A percentile compares a stretch with the other conserved stretches of the same genome.
phyloP scores from a whole-genome alignment of 2,113 vertebrate species.

The Bungarus multicinctus region DNA sequence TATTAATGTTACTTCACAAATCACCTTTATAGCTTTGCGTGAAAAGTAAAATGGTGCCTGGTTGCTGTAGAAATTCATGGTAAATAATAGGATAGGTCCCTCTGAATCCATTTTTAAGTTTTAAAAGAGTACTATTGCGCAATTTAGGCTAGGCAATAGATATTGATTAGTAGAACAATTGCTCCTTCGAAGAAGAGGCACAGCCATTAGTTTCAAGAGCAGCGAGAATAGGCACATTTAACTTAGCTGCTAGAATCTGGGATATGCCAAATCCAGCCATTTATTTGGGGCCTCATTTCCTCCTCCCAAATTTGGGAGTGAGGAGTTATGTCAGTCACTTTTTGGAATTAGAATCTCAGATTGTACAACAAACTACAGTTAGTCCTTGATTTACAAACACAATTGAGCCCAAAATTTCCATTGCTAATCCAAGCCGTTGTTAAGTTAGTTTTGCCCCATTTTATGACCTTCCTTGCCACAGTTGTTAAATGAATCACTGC shows the following conservation, averaged over 20 bases:
- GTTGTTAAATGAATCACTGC: background rate
- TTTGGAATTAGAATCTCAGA: background rate
- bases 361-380: background rate
- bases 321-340: background rate
- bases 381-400: background rate
- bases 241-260: background rate
- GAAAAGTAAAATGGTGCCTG: slow-evolving; percentile 37
- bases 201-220: background rate
- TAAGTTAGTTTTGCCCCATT: background rate
- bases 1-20: slow-evolving; percentile 67
- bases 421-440: background rate
- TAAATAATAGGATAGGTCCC: slow-evolving; percentile 27
- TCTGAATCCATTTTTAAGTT: slow-evolving; percentile 8
- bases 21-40: slow-evolving; percentile 60
- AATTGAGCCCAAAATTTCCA: background rate
- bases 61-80: slow-evolving; percentile 18
- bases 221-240: background rate
- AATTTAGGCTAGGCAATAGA: background rate
- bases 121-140: background rate
- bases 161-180: background rate
- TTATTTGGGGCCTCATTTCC: background rate
- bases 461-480: background rate
- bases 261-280: background rate
- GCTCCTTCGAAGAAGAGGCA: background rate
- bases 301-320: background rate